These are phyloP conservation scores for Drosophila pachea DNA, from an alignment of 1,140 invertebrate species.

Conservation along the genomic window DNA sequence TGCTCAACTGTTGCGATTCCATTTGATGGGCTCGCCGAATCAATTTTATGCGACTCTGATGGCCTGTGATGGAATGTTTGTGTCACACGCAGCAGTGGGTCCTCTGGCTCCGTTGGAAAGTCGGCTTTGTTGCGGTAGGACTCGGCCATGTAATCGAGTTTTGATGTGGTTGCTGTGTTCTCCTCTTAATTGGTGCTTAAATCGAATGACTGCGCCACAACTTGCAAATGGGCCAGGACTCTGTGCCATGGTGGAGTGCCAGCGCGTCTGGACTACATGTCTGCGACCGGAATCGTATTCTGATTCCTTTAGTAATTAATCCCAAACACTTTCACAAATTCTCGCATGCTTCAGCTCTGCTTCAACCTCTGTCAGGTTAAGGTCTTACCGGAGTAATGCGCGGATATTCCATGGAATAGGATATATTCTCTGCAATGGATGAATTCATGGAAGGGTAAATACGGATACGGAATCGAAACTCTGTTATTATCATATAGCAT, in stretches of 20 bases:
- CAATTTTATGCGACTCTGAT: conserved; percentile 56
- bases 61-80: conserved; percentile 55
- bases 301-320: no score
- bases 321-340: no score
- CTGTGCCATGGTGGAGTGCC: background rate
- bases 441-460: no score
- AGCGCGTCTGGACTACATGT: background rate
- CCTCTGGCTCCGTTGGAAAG: conserved; percentile 11
- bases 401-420: no score
- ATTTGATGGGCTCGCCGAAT: conserved; percentile 49
- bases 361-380: no score
- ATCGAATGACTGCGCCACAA: conserved; percentile 57
- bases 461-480: no score
- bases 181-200: conserved; percentile 68
- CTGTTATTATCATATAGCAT: no score
- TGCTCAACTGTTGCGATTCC: conserved; percentile 29
- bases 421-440: no score
- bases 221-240: conserved; percentile 7
- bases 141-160: conserved; percentile 17
- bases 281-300: background rate
- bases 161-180: conserved; percentile 1
- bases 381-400: no score
- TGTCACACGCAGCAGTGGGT: conserved; percentile 57
- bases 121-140: conserved; percentile 57
- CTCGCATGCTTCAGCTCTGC: no score